Percentiles rank a stretch among this genome's conserved stretches.
Conservation (phyloP, 2,797 vertebrate genomes). For the Kryptolebias ocellatus region DNA sequence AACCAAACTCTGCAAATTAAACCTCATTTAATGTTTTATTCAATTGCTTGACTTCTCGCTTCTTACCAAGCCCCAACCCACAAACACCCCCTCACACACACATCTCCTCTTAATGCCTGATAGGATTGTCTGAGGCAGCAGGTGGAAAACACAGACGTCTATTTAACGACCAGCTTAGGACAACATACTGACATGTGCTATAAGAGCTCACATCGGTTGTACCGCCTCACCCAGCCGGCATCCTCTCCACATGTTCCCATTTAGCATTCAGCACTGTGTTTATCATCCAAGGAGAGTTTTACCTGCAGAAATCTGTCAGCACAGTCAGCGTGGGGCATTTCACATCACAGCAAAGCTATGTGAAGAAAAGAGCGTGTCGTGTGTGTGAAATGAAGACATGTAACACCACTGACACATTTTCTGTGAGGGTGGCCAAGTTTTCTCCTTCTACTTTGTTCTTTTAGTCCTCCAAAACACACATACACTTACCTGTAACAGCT, state of each 20-base stretch:
- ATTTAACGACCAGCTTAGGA: constrained; percentile 48
- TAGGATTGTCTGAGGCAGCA: constrained; percentile 58
- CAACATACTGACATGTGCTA: constrained; percentile 36
- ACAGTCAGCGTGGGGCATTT: neutral
- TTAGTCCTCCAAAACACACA: too few relatives aligned
- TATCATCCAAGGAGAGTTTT: neutral
- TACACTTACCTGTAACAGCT: constrained; percentile 86
- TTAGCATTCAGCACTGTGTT: neutral
- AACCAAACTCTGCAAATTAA: too few relatives aligned
- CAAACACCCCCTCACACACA: neutral
- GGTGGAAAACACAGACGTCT: constrained; percentile 50
- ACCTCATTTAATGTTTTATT: too few relatives aligned
- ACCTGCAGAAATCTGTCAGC: constrained; percentile 1
- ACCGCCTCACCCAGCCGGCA: constrained; percentile 16
- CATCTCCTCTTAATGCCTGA: constrained; percentile 23
- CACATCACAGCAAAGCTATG: neutral
- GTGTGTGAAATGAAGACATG: constrained; percentile 18
- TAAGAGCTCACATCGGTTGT: constrained; percentile 14
- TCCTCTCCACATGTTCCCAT: neutral
- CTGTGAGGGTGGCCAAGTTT: too few relatives aligned
- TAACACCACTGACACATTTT: constrained; percentile 1
- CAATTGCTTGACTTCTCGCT: too few relatives aligned
- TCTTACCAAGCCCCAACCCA: neutral
- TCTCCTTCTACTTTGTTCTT: too few relatives aligned
- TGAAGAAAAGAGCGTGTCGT: too few relatives aligned